These are phyloP conservation scores for Melanaphis sacchari DNA, from an alignment of 1,140 invertebrate species.

Conservation along the genomic window DNA sequence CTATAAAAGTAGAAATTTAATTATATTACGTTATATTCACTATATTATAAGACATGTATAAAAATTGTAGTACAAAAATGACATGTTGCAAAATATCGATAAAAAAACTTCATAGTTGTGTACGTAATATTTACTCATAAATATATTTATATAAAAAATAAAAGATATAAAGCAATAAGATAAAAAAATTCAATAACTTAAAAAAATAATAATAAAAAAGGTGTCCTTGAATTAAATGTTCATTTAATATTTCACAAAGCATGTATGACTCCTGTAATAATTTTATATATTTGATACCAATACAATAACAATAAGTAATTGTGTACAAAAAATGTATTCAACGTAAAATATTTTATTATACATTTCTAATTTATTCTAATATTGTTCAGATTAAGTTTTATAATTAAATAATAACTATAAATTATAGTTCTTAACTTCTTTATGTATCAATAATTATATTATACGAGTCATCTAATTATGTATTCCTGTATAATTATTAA, in stretches of 20 bases:
- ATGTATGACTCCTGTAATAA: neutral
- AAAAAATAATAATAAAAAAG: constrained; percentile 13
- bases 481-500: neutral
- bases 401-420: neutral
- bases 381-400: neutral
- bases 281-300: constrained; percentile 10
- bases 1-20: constrained; percentile 30
- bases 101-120: neutral
- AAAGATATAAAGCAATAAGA: neutral
- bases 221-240: constrained; percentile 22
- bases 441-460: neutral
- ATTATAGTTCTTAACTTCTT: neutral
- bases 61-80: constrained; percentile 28
- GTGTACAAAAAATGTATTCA: neutral
- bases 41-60: neutral
- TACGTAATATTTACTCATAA: constrained; percentile 5
- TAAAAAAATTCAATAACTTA: constrained; percentile 8
- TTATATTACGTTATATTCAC: constrained; percentile 34
- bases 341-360: neutral
- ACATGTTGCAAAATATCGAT: constrained; percentile 30
- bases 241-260: constrained; percentile 37
- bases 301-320: constrained; percentile 25
- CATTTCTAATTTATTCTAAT: constrained; percentile 1
- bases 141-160: neutral
- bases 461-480: neutral